Base-by-base conservation (phyloP, 1,140 invertebrate genomes). In the Hyles euphorbiae region DNA sequence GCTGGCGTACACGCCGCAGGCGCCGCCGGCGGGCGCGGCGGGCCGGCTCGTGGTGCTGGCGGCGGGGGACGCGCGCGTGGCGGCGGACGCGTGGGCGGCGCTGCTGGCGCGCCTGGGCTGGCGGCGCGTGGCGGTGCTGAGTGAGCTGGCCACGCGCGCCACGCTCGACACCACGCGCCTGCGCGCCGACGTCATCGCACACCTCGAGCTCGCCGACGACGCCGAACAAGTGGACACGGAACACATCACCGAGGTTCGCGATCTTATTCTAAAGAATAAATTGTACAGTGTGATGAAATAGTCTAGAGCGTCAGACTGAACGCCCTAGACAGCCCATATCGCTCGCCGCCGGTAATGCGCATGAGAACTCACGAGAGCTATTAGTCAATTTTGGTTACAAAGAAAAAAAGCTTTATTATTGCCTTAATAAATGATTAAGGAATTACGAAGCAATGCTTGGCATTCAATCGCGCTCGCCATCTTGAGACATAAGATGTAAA, bases 1-100 rank as follows among this genome's bases (percentile, higher is more conserved):
- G 54, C 61, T 83, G 40, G 76, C 76, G 5, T 87, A 87, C 65
- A 83, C 74, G 6, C 56, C 80, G 22, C 77, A 79, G 53, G 61
- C 70, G 5, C 68, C 73, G 4, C 67, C 68, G 33, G 51, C 68
- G 5, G 67, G 7, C 50, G 64, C 48, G 11, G 63, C 70, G 48
- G 51, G 6, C 6, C 3, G 44, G 4, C 49, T 67, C 3, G 58
- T 67, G 11, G 52, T 78, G 54, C 63, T 77, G 58, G 67, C 70
- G 2, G 77, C 74, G 33, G 81, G 81, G 0, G 77, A 80, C 52
- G 63, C 70, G 10, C 67, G 73, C 3, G 56, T 44, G 2, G 22
- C 60, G n/a, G 57, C 73, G 5, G 56, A 52, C 3, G 70, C 69
- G 34, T 65, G 75, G 32, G 70, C 63, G 1, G 63, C 74, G 2